Conservation (phyloP, 2,797 vertebrate genomes). For the Xiphorhynchus erythropygius region DNA sequence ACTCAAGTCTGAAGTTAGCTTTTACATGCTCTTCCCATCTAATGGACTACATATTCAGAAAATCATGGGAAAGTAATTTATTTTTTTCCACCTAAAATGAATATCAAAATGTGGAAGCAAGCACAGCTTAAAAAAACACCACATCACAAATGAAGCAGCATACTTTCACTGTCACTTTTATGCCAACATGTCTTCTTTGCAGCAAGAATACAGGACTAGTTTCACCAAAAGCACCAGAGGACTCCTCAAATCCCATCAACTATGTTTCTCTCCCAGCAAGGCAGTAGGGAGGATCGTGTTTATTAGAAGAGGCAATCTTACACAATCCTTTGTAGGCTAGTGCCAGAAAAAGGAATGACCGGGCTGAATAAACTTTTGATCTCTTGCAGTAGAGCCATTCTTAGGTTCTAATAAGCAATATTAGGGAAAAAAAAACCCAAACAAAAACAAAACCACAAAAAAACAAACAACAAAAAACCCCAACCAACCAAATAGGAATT, state of each 20-base stretch:
- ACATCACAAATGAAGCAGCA: not conserved
- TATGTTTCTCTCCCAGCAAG: not conserved
- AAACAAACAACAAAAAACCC: not conserved
- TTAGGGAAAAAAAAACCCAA: not conserved
- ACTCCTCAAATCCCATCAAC: not conserved
- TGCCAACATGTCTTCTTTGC: not conserved
- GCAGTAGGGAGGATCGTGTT: not conserved
- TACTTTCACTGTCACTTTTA: not conserved
- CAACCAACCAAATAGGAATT: not conserved
- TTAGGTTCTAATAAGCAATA: not conserved
- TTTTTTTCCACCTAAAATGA: not conserved
- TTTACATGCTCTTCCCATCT: not conserved
- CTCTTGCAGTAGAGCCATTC: not conserved
- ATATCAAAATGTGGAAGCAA: not conserved
- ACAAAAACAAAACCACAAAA: not conserved
- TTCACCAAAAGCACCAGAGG: not conserved
- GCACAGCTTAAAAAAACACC: not conserved
- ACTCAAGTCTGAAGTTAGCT: not conserved
- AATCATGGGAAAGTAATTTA: not conserved
- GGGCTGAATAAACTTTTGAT: not conserved
- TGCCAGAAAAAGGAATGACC: not conserved
- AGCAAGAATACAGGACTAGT: not conserved
- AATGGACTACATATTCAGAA: not conserved
- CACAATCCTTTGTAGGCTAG: not conserved
- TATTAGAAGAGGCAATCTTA: not conserved